Percentiles rank a stretch among this genome's conserved stretches.
Evolutionary conservation across 1,140 invertebrate genomes (phyloP).

Genomic region (Drosophila sproati): DNA sequence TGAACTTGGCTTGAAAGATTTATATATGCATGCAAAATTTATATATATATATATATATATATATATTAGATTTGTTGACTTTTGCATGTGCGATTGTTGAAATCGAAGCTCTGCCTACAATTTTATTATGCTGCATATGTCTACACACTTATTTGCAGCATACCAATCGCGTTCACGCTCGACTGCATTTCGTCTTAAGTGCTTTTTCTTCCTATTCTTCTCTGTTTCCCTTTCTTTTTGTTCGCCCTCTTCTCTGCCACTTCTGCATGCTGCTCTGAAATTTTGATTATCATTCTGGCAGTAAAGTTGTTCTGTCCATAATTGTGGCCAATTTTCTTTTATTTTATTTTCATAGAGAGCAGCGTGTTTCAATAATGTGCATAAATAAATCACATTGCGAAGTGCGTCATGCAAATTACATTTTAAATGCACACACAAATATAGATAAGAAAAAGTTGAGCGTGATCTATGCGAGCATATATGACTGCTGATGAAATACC

Average conservation of each 20-base stretch:
- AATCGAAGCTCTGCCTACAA: no score
- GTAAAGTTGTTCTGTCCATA: conserved; percentile 39
- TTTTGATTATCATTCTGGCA: conserved; percentile 30
- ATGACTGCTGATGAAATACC: neutral
- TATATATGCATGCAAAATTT: no score
- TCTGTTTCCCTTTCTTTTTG: neutral
- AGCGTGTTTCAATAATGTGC: conserved; percentile 55
- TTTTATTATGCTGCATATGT: neutral
- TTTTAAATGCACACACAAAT: conserved; percentile 59
- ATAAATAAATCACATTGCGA: conserved; percentile 69
- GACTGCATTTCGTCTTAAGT: conserved; percentile 58
- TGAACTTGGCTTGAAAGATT: neutral
- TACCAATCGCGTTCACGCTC: conserved; percentile 30
- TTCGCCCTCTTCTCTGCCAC: neutral
- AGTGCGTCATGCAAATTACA: conserved; percentile 57
- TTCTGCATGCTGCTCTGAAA: neutral
- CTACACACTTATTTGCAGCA: neutral
- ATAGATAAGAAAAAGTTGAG: neutral
- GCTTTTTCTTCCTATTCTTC: neutral
- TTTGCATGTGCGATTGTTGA: no score
- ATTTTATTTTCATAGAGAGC: conserved; percentile 72
- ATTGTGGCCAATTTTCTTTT: conserved; percentile 69
- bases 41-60: no score
- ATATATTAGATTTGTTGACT: no score
- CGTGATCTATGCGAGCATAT: neutral